phyloP scores from a whole-genome alignment of 2,113 vertebrate species.

The Grammomys surdaster region DNA sequence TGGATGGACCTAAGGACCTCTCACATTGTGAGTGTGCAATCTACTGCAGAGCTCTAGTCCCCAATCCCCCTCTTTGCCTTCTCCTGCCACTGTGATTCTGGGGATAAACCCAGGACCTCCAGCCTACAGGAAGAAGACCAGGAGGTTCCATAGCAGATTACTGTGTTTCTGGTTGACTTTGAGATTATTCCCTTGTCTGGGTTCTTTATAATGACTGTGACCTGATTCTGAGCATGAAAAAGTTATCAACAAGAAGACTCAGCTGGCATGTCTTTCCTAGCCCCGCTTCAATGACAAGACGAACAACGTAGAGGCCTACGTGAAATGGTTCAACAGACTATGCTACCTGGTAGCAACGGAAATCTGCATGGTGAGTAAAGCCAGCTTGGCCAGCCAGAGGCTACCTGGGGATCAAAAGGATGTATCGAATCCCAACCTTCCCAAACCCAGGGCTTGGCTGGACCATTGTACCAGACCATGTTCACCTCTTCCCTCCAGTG shows the following conservation, averaged over 20 bases:
- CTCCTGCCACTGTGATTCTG: neutral
- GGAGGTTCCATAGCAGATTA: neutral
- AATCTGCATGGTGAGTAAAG: conserved; percentile 93
- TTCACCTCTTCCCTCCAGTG: neutral
- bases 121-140: neutral
- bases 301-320: conserved; percentile 94
- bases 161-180: neutral
- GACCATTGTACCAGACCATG: neutral
- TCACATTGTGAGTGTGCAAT: neutral
- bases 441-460: neutral
- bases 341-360: conserved; percentile 96
- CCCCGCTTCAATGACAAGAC: conserved; percentile 93
- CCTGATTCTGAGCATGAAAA: neutral
- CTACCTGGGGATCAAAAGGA: neutral
- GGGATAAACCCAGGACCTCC: neutral
- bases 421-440: neutral
- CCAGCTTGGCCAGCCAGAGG: accelerated
- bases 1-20: neutral
- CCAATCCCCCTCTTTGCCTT: neutral
- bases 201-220: neutral
- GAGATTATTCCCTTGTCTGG: neutral
- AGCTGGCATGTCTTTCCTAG: conserved; percentile 79
- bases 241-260: neutral
- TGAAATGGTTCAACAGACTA: conserved; percentile 96
- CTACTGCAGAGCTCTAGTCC: neutral